A percentile compares a stretch with the other conserved stretches of the same genome.
phyloP scores from a whole-genome alignment of 1,140 invertebrate genomes.

The Polypedilum vanderplanki region DNA sequence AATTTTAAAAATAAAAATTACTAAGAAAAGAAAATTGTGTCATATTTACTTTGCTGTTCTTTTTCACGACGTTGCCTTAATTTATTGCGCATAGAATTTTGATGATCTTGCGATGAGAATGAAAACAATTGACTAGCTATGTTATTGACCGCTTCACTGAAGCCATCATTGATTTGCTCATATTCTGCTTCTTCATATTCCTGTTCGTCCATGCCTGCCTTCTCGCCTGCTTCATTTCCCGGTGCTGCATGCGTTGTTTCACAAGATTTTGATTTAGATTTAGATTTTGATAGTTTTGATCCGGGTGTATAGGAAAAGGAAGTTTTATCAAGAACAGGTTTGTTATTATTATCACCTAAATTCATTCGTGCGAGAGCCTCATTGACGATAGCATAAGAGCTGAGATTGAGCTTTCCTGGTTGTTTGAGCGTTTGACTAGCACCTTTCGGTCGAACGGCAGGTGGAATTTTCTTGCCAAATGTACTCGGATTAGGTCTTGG shows the following conservation, averaged over 20 bases:
- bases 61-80: conserved; percentile 56
- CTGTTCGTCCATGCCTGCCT: not conserved
- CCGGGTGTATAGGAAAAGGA: not conserved
- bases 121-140: conserved; percentile 29
- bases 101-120: conserved; percentile 27
- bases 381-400: conserved; percentile 80
- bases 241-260: conserved; percentile 74
- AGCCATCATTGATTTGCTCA: conserved; percentile 39
- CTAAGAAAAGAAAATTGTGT: no score
- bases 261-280: conserved; percentile 46
- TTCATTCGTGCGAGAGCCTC: conserved; percentile 71
- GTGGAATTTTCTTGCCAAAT: conserved; percentile 38
- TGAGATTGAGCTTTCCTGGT: conserved; percentile 83
- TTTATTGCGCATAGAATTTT: conserved; percentile 36
- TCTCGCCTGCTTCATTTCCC: conserved; percentile 44
- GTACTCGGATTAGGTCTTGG: conserved; percentile 46
- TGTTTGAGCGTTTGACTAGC: conserved; percentile 78
- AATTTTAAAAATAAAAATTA: not conserved
- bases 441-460: conserved; percentile 61
- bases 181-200: conserved; percentile 42
- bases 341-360: conserved; percentile 43
- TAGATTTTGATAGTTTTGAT: conserved; percentile 35
- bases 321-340: conserved; percentile 6
- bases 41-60: conserved; percentile 52
- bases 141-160: conserved; percentile 30